These are phyloP conservation scores for Hydrozoanthus tunicans DNA, from an alignment of 64 coral and sea anemone species.

Conservation along the genomic window DNA sequence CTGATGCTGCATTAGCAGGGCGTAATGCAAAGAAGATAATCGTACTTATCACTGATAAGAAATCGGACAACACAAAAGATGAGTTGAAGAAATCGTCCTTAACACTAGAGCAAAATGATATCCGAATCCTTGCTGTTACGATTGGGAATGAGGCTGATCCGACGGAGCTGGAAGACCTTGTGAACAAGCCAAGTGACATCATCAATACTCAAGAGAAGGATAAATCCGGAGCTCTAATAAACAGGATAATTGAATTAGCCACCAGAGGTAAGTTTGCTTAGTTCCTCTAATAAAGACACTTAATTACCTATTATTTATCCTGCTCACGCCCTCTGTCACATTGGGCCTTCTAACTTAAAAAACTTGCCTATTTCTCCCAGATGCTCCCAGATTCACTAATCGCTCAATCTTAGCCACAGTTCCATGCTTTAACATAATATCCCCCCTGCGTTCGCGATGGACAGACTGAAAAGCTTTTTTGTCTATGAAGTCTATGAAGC, in stretches of 20 bases:
- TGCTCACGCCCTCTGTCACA: no score
- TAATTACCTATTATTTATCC: not conserved
- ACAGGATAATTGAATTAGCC: constrained; percentile 45
- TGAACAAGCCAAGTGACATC: constrained; percentile 50
- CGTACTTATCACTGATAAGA: constrained; percentile 72
- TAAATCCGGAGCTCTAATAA: constrained; percentile 40
- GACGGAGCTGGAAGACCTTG: constrained; percentile 51
- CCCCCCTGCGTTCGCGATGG: no score
- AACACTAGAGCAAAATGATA: constrained; percentile 27
- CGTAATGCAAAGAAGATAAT: constrained; percentile 70
- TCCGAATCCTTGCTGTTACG: constrained; percentile 71
- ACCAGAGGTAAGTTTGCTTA: constrained; percentile 42
- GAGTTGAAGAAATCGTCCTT: constrained; percentile 51
- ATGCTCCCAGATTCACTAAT: no score
- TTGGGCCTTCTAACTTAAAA: no score
- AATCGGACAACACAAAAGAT: constrained; percentile 66
- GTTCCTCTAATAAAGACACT: not conserved
- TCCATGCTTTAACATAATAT: no score
- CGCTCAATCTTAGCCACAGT: no score
- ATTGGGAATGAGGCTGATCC: constrained; percentile 64
- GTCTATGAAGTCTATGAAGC: no score
- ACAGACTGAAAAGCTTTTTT: no score
- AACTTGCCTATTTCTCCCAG: no score
- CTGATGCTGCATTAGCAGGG: constrained; percentile 55
- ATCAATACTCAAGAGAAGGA: constrained; percentile 56